Evolutionary conservation across 1,140 invertebrate genomes (phyloP).

Genomic region (Yoshiicerus persimilis): DNA sequence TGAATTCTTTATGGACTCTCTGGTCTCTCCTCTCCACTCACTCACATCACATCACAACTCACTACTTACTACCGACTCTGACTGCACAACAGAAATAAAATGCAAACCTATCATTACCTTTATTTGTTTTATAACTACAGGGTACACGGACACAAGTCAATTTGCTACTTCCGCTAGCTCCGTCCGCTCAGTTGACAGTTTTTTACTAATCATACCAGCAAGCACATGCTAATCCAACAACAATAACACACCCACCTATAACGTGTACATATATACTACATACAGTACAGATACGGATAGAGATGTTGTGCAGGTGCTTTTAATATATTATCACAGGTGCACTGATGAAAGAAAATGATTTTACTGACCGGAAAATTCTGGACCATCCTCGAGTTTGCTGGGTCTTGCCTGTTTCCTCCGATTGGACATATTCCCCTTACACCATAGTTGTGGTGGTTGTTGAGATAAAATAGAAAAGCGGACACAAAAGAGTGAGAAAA

Average conservation of each 20-base stretch:
- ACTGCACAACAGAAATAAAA: not conserved
- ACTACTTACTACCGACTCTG: no score
- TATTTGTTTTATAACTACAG: conserved; percentile 18
- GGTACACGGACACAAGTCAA: conserved; percentile 21
- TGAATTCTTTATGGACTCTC: conserved; percentile 4
- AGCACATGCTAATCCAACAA: not conserved
- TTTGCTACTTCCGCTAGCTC: conserved; percentile 18
- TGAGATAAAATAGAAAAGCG: not conserved
- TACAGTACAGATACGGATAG: not conserved
- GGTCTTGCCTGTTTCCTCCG: conserved; percentile 8
- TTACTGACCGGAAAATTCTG: conserved; percentile 13
- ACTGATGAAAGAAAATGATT: not conserved
- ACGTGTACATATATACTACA: not conserved
- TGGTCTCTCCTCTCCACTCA: not conserved
- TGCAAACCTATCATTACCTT: conserved; percentile 3
- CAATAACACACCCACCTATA: not conserved
- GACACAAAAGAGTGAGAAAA: not conserved
- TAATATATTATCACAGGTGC: no score
- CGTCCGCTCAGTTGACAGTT: conserved; percentile 9
- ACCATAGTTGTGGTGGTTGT: not conserved
- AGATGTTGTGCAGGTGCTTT: not conserved
- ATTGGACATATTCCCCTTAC: not conserved
- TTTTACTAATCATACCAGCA: not conserved
- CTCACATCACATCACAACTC: not conserved
- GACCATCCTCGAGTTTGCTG: not conserved